These are phyloP conservation scores for Mya arenaria DNA, from an alignment of 1,140 invertebrate genomes.

Conservation along the genomic window DNA sequence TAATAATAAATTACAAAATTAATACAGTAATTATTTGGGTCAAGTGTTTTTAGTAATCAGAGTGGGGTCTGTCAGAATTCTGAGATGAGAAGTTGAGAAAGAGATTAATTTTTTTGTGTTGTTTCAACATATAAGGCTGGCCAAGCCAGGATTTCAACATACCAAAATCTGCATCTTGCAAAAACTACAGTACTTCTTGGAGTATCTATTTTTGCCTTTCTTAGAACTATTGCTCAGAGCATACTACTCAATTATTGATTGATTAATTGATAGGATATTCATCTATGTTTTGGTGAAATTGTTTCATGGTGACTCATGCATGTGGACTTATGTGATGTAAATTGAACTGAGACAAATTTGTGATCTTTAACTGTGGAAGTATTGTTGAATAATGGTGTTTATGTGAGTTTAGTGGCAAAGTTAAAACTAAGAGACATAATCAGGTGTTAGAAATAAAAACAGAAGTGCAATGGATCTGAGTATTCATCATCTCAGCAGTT, in stretches of 20 bases:
- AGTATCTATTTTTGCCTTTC: background rate
- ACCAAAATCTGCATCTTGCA: background rate
- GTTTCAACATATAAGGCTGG: slow-evolving; percentile 18
- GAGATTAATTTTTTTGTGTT: slow-evolving; percentile 42
- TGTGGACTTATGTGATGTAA: no score
- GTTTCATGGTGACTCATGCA: no score
- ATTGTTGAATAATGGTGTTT: background rate
- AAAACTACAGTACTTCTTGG: no score
- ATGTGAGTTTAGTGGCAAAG: background rate
- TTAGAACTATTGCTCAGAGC: background rate
- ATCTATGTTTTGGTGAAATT: background rate
- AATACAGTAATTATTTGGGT: no score
- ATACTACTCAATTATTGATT: background rate
- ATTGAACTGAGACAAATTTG: background rate
- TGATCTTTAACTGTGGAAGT: background rate
- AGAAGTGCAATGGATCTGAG: slow-evolving; percentile 22
- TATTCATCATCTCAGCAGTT: background rate
- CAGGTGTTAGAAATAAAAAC: background rate
- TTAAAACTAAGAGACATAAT: background rate
- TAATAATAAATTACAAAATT: slow-evolving; percentile 8
- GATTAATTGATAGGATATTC: no score
- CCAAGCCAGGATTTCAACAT: background rate
- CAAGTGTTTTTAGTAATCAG: slow-evolving; percentile 29
- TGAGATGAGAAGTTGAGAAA: slow-evolving; percentile 49
- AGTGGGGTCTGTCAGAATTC: slow-evolving; percentile 21